Conservation (phyloP, 1,140 invertebrate genomes). For the Cydia pomonella region DNA sequence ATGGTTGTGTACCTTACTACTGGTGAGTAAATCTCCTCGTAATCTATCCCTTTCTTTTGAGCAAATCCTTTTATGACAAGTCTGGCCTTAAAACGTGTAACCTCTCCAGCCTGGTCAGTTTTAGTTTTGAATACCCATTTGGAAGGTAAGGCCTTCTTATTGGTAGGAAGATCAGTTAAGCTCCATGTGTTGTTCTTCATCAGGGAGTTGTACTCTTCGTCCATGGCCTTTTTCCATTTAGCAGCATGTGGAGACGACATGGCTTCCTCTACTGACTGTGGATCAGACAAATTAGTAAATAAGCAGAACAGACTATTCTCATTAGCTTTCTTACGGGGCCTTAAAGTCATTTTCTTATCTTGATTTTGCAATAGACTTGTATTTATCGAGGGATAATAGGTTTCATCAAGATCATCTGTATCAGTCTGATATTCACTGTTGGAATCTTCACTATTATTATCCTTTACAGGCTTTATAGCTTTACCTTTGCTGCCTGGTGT, state of each 20-base stretch:
- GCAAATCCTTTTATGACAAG: conserved; percentile 42
- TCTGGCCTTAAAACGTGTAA: conserved; percentile 38
- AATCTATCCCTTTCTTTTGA: conserved; percentile 43
- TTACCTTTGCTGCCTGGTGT: no score
- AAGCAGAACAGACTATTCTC: not conserved
- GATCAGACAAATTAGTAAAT: conserved; percentile 19
- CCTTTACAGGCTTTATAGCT: no score
- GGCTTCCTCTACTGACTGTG: conserved; percentile 47
- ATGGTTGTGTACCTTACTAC: conserved; percentile 40
- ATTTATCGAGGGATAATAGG: not conserved
- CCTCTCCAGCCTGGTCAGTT: conserved; percentile 38
- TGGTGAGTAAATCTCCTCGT: conserved; percentile 44
- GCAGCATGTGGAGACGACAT: conserved; percentile 39
- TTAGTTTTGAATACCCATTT: conserved; percentile 49
- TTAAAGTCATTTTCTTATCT: not conserved
- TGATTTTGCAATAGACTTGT: not conserved
- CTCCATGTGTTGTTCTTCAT: conserved; percentile 55
- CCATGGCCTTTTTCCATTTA: conserved; percentile 57
- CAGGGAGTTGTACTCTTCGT: conserved; percentile 54
- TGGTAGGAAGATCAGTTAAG: not conserved
- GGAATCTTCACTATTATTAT: no score
- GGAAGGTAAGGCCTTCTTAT: conserved; percentile 35
- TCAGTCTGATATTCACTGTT: no score
- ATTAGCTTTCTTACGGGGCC: not conserved
- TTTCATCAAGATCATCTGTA: not conserved